A percentile compares a stretch with the other conserved stretches of the same genome.
These are phyloP conservation scores for Scaptomyza parva DNA, from an alignment of 2,888 invertebrate species.

Conservation along the genomic window DNA sequence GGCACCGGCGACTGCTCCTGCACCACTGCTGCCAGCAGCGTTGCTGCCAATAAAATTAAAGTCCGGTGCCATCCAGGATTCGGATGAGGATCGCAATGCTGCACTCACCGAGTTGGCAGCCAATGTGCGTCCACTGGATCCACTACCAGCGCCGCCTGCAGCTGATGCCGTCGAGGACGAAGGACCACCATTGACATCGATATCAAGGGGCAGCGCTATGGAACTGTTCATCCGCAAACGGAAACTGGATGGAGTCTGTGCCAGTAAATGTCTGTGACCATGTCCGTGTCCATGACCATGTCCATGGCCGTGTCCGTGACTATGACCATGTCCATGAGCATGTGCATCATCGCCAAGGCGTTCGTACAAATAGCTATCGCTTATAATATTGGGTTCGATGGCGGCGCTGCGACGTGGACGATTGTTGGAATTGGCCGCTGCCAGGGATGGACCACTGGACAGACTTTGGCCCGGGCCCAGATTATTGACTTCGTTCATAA, in stretches of 20 bases:
- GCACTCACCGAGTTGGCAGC: constrained; percentile 33
- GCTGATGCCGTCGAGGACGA: constrained; percentile 15
- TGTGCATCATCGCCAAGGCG: too few relatives aligned
- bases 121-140: constrained; percentile 27
- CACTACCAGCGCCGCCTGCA: constrained; percentile 8
- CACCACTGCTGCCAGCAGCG: neutral
- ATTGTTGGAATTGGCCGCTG: constrained; percentile 44
- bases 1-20: neutral
- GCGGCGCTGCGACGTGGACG: constrained; percentile 67
- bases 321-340: neutral
- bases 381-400: constrained; percentile 30
- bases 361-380: too few relatives aligned
- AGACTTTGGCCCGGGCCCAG: constrained; percentile 11
- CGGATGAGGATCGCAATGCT: constrained; percentile 62
- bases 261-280: constrained; percentile 29
- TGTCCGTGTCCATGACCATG: constrained; percentile 2
- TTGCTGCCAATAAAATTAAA: constrained; percentile 50
- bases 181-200: constrained; percentile 62
- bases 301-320: constrained; percentile 2
- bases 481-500: constrained; percentile 44
- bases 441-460: constrained; percentile 3
- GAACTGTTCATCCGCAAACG: constrained; percentile 65
- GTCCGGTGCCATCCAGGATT: constrained; percentile 68
- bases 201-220: constrained; percentile 63
- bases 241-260: constrained; percentile 52